Base-by-base conservation (phyloP, 2,888 invertebrate genomes). In the Junonia oenone region DNA sequence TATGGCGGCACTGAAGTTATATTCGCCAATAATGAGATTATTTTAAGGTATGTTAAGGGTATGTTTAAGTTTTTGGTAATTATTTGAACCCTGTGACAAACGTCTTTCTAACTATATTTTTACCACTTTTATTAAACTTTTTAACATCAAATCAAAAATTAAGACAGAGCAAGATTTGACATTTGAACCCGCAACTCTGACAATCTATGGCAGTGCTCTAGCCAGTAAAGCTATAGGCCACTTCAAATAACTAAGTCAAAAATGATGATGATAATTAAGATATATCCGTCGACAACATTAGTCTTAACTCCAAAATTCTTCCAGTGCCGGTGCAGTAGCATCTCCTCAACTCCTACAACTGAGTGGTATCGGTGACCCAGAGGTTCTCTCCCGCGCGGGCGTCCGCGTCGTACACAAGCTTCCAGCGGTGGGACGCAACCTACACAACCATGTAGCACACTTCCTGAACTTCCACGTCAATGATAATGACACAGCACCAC, bases 321-420 rank as follows among this genome's bases (percentile, higher is more conserved):
- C 66, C 65, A 92, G 92, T 61, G 94, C 92, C 6, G 97, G 99
- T 0, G 96, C 99, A 9, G 96, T 99, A 0, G 98, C 97, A 65
- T 96, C 98, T 0, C 98, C 99, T 0, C 99, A 99, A 76, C 89
- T 99, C 45, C 92, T 99, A 11, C 92, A 98, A 71, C 91, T 98
- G 38, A 98, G 98, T 64, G 99, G 99, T 8, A 91, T 98, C 9
- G 97, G 97, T 0, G 95, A 95, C 27, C 92, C 91, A 1, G 92
- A 92, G 0, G 95, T 97, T 13, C 86, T 97, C 14, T 68, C 91
- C 9, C 83, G 88, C 61, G 92, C 91, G 0, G 92, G 95, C 15
- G 92, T 96, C 0, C 92, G 93, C 0, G 86, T 93, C 0, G 81
- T 96, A 1, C 95, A 95, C 67, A 88, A 94, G 70, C 89, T 97